Base-by-base conservation (phyloP, 2,888 invertebrate genomes). In the Drosophila macrothrix region DNA sequence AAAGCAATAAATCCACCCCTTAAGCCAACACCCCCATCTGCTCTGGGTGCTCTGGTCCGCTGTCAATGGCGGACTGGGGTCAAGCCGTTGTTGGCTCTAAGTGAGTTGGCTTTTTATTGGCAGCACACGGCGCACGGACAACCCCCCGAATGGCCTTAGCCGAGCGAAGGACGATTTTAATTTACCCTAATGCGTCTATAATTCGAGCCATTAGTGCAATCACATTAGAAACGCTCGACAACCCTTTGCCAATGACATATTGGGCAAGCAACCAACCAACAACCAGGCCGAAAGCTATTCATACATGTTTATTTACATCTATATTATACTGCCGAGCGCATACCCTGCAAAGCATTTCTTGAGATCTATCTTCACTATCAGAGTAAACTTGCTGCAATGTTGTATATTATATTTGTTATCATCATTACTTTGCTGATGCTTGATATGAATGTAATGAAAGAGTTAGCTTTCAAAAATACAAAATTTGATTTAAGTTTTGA, bases 151-250 rank as follows among this genome's bases (percentile, higher is more conserved):
- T 68, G 69, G 54, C 49, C 68, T 71, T 50, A 65, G 25, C 9
- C 25, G 82, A 83, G 75, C 78, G 76, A 60, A 76, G 73, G 84
- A 90, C 88, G 90, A 92, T 91, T 93, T 93, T 93, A 93, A 93
- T 93, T 93, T 92, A 91, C 92, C 90, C 92, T 93, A 93, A 93
- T 93, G 93, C 90, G 92, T 90, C 90, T 91, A 91, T 93, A 93
- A 93, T 93, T 92, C 91, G 86, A 87, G 81, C 92, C 92, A 92
- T 92, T 93, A 92, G 88, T 89, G 91, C 90, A 93, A 92, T 92
- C 92, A 92, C 91, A 91, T 91, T 92, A 91, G 83, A 83, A 82
- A 90, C 83, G 79, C 82, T 84, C 82, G 71, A 52, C 88, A 86
- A 83, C 81, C 85, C 87, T 73, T 82, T 83, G 58, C 64, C 54